Evolutionary conservation across 30 jellyfish, hydroid and myxozoan genomes (phyloP).

Genomic region (Turritopsis dohrnii): DNA sequence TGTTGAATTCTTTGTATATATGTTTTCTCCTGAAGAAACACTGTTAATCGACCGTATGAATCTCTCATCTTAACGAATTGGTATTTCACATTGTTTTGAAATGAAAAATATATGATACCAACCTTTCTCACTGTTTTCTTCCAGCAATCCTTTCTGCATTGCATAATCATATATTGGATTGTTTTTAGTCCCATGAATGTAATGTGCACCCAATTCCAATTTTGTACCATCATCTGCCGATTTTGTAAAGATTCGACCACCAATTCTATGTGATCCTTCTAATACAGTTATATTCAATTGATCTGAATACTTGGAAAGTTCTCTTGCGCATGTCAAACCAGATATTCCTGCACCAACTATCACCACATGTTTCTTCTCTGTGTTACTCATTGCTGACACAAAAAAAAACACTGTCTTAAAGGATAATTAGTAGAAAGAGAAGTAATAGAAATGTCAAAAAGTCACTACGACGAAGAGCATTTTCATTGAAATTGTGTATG

Average conservation of each 20-base stretch:
- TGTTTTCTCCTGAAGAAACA: too few relatives aligned
- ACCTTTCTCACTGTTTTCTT: constrained; percentile 36
- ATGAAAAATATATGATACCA: background rate
- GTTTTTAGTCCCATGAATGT: constrained; percentile 61
- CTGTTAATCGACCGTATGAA: too few relatives aligned
- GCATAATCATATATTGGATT: constrained; percentile 56
- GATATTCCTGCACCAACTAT: constrained; percentile 66
- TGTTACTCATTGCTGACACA: background rate
- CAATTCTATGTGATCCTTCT: constrained; percentile 42
- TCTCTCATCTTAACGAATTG: too few relatives aligned
- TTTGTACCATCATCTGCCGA: background rate
- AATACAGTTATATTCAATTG: constrained; percentile 23
- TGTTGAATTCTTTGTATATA: too few relatives aligned
- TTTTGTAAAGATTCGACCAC: constrained; percentile 14
- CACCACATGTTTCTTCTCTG: constrained; percentile 22
- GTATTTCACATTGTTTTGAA: too few relatives aligned
- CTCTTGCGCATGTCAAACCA: constrained; percentile 50
- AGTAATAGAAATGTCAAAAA: too few relatives aligned
- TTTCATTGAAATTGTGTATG: too few relatives aligned
- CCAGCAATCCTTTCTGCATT: constrained; percentile 25
- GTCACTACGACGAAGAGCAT: too few relatives aligned
- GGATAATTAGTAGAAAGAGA: too few relatives aligned
- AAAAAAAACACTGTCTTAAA: too few relatives aligned
- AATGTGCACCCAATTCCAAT: constrained; percentile 76
- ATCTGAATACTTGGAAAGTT: constrained; percentile 33